Evolutionary conservation across 2,888 invertebrate genomes (phyloP), one percentile per base, ranked within the genome.

Genomic region (Glaucopsyche alexis): DNA sequence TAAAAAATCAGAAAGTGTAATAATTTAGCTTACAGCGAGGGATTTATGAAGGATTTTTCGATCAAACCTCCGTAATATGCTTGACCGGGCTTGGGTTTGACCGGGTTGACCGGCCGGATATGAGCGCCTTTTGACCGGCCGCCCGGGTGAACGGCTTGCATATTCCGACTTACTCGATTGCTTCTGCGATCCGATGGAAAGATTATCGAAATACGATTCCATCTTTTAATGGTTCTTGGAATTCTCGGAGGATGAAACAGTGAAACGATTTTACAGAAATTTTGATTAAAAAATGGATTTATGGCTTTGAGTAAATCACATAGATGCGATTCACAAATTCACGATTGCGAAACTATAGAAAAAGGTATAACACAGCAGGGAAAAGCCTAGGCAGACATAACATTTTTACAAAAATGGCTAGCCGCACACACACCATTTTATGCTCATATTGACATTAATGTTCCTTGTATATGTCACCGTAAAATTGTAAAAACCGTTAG

Each of bases 31-130:
- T 6, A 16, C 7, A 16, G n/a, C 42, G 45, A 65, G 70, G 73
- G 77, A 76, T 76, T 78, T 79, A 77, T 77, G 74, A 75, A 49
- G 69, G 77, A 77, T 75, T 80, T 79, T 80, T 78, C 80, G 78
- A 78, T 79, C 78, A 78, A 75, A 73, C 77, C 76, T 67, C 74
- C 72, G 76, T 77, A 77, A 76, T 77, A 78, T 77, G 80, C 79
- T 80, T 76, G 80, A 80, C 79, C 79, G 80, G 74, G 76, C 66
- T 77, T 79, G 81, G 82, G 81, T 82, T 81, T 81, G 78, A 80
- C 74, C 75, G 76, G 78, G 75, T 75, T 75, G 75, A 75, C 73
- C 72, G 76, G 19, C 72, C 47, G 60, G 60, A 60, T 60, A 60
- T 60, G 60, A 60, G 60, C 60, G 60, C 60, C 60, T 60, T 60